Percentiles rank a stretch among this genome's conserved stretches.
Conservation (phyloP, 1,140 invertebrate genomes). For the Anastrepha obliqua region DNA sequence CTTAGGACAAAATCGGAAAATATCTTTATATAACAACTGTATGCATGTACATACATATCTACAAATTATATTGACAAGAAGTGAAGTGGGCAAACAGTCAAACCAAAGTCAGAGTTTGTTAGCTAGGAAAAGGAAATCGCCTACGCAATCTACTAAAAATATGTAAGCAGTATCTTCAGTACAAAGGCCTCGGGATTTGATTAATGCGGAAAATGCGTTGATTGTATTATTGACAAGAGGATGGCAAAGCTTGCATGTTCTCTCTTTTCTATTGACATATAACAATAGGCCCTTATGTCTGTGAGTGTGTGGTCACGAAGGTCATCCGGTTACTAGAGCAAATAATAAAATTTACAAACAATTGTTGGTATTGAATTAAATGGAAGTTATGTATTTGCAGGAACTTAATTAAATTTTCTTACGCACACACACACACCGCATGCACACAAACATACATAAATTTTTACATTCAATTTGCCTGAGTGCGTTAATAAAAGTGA, state of each 20-base stretch:
- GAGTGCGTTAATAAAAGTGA: background rate
- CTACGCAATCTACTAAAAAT: background rate
- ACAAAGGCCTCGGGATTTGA: background rate
- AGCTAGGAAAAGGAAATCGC: background rate
- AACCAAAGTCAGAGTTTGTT: too few relatives aligned
- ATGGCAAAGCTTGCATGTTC: background rate
- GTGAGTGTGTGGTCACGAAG: background rate
- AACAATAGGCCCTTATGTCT: background rate
- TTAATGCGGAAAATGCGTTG: background rate
- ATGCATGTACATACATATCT: too few relatives aligned
- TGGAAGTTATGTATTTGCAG: background rate
- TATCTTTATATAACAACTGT: background rate
- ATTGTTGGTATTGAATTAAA: constrained; percentile 38
- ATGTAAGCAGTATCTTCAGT: background rate
- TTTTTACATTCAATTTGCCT: background rate
- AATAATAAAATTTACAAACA: constrained; percentile 4
- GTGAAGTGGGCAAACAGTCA: too few relatives aligned
- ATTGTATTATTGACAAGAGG: background rate
- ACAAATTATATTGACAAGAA: background rate
- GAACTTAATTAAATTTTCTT: constrained; percentile 10
- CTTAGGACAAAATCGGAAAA: background rate
- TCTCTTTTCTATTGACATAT: background rate
- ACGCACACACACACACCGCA: background rate
- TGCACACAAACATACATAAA: too few relatives aligned
- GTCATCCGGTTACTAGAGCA: background rate